A percentile compares a stretch with the other conserved stretches of the same genome.
phyloP scores from a whole-genome alignment of 2,888 invertebrate genomes.

The Oxystoma pomonae region DNA sequence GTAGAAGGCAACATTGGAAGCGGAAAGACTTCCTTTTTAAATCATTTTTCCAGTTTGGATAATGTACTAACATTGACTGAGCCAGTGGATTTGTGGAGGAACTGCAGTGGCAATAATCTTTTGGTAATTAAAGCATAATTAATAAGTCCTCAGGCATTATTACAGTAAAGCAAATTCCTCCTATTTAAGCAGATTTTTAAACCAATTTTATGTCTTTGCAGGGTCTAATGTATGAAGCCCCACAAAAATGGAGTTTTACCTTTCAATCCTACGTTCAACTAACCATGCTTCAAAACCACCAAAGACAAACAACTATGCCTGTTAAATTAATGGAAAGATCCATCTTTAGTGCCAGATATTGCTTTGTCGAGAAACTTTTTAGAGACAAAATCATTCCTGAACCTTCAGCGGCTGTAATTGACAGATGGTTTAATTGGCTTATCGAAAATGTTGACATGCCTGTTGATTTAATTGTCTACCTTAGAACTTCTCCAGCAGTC shows the following conservation, averaged over 20 bases:
- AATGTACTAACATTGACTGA: slow-evolving; percentile 62
- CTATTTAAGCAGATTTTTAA: no score
- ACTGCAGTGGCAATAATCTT: slow-evolving; percentile 74
- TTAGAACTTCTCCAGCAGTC: slow-evolving; percentile 67
- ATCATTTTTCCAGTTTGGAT: slow-evolving; percentile 70
- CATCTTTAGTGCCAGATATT: slow-evolving; percentile 51
- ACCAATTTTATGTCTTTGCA: slow-evolving; percentile 13
- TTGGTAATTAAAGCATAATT: slow-evolving; percentile 48
- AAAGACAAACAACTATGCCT: slow-evolving; percentile 46
- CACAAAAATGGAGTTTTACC: slow-evolving; percentile 68
- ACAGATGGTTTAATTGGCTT: slow-evolving; percentile 74
- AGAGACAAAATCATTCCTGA: slow-evolving; percentile 59
- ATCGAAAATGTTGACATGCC: slow-evolving; percentile 58
- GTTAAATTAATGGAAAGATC: slow-evolving; percentile 68
- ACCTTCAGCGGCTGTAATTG: slow-evolving; percentile 64
- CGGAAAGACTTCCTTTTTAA: slow-evolving; percentile 84
- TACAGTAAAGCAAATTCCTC: no score
- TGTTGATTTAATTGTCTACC: slow-evolving; percentile 75
- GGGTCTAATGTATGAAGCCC: slow-evolving; percentile 63
- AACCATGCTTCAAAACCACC: slow-evolving; percentile 72
- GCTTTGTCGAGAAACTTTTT: slow-evolving; percentile 72
- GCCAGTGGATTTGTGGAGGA: slow-evolving; percentile 81
- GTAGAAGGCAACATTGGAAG: slow-evolving; percentile 90
- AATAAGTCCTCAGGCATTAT: no score
- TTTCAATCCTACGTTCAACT: slow-evolving; percentile 83